A percentile compares a stretch with the other conserved stretches of the same genome.
Conservation (phyloP, 2,113 vertebrate genomes). For the Dasyprocta punctata region DNA sequence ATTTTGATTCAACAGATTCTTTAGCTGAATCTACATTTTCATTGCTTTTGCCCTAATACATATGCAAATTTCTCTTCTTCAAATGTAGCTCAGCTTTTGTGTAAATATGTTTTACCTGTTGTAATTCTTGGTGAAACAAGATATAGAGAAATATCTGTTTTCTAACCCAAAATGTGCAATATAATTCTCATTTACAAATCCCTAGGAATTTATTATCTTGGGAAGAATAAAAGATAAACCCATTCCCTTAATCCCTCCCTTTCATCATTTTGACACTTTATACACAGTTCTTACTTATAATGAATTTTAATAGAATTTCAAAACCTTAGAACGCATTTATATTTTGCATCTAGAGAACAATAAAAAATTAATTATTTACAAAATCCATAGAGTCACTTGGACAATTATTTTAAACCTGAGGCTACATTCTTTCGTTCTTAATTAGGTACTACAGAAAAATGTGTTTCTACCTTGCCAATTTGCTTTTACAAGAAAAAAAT, state of each 20-base stretch:
- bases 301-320: conserved; percentile 52
- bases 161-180: not conserved
- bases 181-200: not conserved
- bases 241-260: not conserved
- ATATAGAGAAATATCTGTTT: not conserved
- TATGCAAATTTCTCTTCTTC: rapidly evolving
- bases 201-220: not conserved
- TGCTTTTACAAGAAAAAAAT: not conserved
- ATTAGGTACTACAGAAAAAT: not conserved
- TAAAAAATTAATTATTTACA: conserved; percentile 24
- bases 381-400: not conserved
- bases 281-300: not conserved
- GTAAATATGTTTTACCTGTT: not conserved
- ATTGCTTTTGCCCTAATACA: not conserved
- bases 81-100: not conserved
- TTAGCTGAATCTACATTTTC: not conserved
- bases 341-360: conserved; percentile 35
- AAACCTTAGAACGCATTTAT: not conserved
- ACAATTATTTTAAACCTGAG: conserved; percentile 19
- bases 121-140: not conserved
- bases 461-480: not conserved
- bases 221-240: not conserved
- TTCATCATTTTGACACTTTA: not conserved
- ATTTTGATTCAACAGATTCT: not conserved
- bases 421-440: not conserved